Conservation (phyloP, 2,113 vertebrate species). For the Nannobrachium achirus region DNA sequence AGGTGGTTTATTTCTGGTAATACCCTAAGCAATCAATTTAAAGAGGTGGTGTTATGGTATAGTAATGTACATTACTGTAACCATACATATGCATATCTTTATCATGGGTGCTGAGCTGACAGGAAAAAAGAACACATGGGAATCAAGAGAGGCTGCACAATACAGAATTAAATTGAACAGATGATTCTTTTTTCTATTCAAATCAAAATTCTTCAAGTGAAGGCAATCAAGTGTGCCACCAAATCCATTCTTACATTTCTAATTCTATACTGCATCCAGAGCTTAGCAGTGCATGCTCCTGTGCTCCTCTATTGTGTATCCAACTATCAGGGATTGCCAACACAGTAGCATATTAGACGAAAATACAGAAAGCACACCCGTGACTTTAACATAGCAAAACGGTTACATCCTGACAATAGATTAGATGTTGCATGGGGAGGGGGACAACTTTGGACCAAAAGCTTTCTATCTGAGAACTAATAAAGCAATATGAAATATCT, state of each 20-base stretch:
- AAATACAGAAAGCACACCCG: slow-evolving; percentile 80
- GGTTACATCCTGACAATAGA: slow-evolving; percentile 45
- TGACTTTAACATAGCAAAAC: slow-evolving; percentile 81
- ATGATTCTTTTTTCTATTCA: background rate
- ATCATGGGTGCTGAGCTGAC: slow-evolving; percentile 41
- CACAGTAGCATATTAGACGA: slow-evolving; percentile 86
- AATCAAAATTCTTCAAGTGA: slow-evolving; percentile 15
- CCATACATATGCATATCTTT: slow-evolving; percentile 39
- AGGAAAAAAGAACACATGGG: slow-evolving; percentile 8
- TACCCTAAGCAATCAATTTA: slow-evolving; percentile 31
- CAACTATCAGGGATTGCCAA: slow-evolving; percentile 66
- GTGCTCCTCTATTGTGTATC: slow-evolving; percentile 14
- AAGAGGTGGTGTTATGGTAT: slow-evolving; percentile 25
- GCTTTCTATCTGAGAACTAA: slow-evolving; percentile 37
- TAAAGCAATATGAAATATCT: slow-evolving; percentile 68
- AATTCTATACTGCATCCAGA: slow-evolving; percentile 17
- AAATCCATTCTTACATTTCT: background rate
- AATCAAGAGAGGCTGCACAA: slow-evolving; percentile 13
- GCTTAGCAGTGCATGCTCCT: slow-evolving; percentile 7
- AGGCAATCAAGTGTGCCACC: slow-evolving; percentile 3
- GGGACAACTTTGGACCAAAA: slow-evolving; percentile 65
- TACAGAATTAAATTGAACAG: slow-evolving; percentile 14
- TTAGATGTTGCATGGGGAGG: slow-evolving; percentile 32
- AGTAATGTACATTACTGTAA: slow-evolving; percentile 3
- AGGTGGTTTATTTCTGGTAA: slow-evolving; percentile 10